Conservation (phyloP, 2,797 vertebrate genomes). For the Myripristis jacobus region DNA sequence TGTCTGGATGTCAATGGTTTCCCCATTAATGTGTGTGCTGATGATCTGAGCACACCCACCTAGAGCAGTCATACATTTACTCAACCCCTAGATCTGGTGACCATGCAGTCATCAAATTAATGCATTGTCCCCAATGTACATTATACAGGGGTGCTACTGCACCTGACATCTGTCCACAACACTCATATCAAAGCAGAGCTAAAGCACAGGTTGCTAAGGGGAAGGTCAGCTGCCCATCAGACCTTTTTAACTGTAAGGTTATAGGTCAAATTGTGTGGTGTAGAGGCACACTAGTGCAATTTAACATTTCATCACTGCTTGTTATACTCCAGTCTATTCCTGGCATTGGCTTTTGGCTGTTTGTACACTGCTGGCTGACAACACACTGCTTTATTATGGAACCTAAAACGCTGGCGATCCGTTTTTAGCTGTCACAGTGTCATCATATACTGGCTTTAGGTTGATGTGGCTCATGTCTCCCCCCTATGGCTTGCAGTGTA, state of each 20-base stretch:
- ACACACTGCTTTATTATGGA: slow-evolving; percentile 28
- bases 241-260: slow-evolving; percentile 46
- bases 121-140: slow-evolving; percentile 16
- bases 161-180: slow-evolving; percentile 52
- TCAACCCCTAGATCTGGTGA: slow-evolving; percentile 49
- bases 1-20: slow-evolving; percentile 3
- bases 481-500: slow-evolving; percentile 53
- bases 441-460: slow-evolving; percentile 46
- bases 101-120: slow-evolving; percentile 48
- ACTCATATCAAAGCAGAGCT: not conserved
- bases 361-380: slow-evolving; percentile 10
- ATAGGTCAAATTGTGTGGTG: slow-evolving; percentile 38
- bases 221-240: slow-evolving; percentile 38
- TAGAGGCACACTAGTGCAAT: slow-evolving; percentile 49
- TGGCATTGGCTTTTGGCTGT: not conserved
- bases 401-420: slow-evolving; percentile 55
- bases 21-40: slow-evolving; percentile 9
- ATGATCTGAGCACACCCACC: slow-evolving; percentile 53
- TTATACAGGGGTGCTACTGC: slow-evolving; percentile 35
- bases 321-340: slow-evolving; percentile 36
- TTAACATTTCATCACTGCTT: slow-evolving; percentile 40
- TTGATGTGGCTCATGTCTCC: slow-evolving; percentile 60
- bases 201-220: slow-evolving; percentile 23
- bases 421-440: slow-evolving; percentile 54
- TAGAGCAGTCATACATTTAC: slow-evolving; percentile 40